Evolutionary conservation across 2,888 invertebrate species (phyloP).

Genomic region (Melolontha melolontha): DNA sequence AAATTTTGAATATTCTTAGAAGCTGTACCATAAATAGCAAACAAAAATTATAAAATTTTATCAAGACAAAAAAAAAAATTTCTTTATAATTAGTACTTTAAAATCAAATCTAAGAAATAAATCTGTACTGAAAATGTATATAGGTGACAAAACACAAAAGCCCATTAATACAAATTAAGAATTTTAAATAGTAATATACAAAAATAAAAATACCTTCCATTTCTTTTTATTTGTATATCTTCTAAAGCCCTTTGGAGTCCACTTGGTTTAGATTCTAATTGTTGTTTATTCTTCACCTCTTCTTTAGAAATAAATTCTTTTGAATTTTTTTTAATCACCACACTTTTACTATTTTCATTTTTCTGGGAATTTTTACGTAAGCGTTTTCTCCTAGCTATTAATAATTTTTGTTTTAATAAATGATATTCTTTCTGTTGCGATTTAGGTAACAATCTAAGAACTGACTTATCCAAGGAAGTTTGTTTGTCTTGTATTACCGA

Average conservation of each 20-base stretch:
- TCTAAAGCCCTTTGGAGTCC: constrained; percentile 52
- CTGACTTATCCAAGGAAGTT: constrained; percentile 55
- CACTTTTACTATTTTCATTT: constrained; percentile 13
- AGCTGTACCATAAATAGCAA: no score
- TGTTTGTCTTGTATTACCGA: constrained; percentile 13
- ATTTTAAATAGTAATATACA: constrained; percentile 15
- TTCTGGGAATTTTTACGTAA: constrained; percentile 37
- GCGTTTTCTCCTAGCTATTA: constrained; percentile 52
- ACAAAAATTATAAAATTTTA: no score
- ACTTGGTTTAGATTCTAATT: constrained; percentile 25
- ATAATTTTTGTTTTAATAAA: constrained; percentile 58
- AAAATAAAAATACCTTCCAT: constrained; percentile 59
- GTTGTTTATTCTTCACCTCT: constrained; percentile 31
- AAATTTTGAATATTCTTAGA: no score
- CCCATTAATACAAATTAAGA: no score
- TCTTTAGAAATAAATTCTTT: constrained; percentile 21
- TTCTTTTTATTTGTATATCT: constrained; percentile 56
- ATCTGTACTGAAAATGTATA: no score
- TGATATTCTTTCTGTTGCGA: constrained; percentile 63
- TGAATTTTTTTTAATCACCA: constrained; percentile 38
- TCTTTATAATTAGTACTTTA: no score
- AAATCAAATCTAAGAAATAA: no score
- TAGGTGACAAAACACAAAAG: no score
- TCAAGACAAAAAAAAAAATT: no score
- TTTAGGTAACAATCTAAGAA: constrained; percentile 61